Evolutionary conservation across 2,113 vertebrate genomes (phyloP), one percentile per base, ranked within the genome.

Genomic region (Stictonetta naevosa): DNA sequence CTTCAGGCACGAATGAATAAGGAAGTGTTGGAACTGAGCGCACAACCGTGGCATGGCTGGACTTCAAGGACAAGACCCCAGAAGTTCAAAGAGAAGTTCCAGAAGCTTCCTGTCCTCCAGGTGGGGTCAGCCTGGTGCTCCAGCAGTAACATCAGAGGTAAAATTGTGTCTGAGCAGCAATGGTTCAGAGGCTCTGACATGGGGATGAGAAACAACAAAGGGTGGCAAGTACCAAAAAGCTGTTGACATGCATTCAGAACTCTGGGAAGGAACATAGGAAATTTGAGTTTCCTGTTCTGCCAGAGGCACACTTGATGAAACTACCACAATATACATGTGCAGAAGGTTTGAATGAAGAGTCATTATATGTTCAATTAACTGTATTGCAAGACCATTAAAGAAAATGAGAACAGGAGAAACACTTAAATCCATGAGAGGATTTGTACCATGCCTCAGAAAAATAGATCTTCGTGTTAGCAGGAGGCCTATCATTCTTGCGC

Each of bases 351-450:
- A 94, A 80, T 69, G 95, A 96, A 93, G 81, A 88, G 84, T 85
- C 86, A 89, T 93, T 96, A 82, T 67, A 8, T 62, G 86, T 91
- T 92, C 82, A 92, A 94, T 95, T 96, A 94, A 84, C 71, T 93
- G 63, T 87, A 91, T 58, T 95, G 53, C 67, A 63, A 85, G 74
- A 82, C n/a, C 81, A 91, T 92, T 89, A 96, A 91, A 84, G 88
- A 94, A 97, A 96, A 94, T 86, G 92, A 86, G 93, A 95, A 11
- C 83, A 96, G 84, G 77, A 91, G 90, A 95, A 96, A 83, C 74
- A 74, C 86, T 80, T 96, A 88, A 93, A 38, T 85, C 86, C 91
- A 46, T 69, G 71, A 94, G 80, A 96, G 67, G 58, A 83, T 93
- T 94, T 96, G 88, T 93, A 59, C 83, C 93, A 95, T 94, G 86